These are phyloP conservation scores for Sebastes steindachneri DNA, from an alignment of 2,797 vertebrate genomes.

Conservation along the genomic window DNA sequence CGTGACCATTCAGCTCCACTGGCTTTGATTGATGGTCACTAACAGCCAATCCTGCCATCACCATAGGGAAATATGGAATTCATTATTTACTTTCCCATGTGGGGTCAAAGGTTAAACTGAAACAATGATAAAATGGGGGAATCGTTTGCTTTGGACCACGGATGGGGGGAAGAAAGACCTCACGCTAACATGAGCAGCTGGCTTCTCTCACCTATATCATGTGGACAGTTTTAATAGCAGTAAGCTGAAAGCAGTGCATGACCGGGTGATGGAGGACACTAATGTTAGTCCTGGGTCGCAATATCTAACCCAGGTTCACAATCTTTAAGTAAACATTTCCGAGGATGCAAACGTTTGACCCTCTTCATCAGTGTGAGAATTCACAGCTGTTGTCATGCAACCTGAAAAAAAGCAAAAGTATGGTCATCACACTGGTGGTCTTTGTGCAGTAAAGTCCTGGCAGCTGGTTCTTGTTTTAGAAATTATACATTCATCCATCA, in stretches of 20 bases:
- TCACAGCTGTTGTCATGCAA: constrained; percentile 69
- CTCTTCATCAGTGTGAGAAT: constrained; percentile 68
- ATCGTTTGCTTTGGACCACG: constrained; percentile 71
- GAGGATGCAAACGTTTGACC: constrained; percentile 65
- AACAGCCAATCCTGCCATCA: constrained; percentile 70
- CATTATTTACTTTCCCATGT: constrained; percentile 86
- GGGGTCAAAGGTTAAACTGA: constrained; percentile 87
- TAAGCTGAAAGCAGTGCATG: constrained; percentile 67
- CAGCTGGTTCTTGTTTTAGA: constrained; percentile 48
- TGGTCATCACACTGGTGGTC: constrained; percentile 45
- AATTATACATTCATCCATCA: constrained; percentile 33
- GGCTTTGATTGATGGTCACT: constrained; percentile 86
- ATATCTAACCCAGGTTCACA: constrained; percentile 75
- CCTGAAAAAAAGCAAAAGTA: constrained; percentile 16
- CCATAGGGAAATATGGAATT: constrained; percentile 89
- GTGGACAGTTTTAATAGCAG: constrained; percentile 80
- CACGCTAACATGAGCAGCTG: constrained; percentile 78
- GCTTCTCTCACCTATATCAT: constrained; percentile 80
- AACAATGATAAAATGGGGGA: constrained; percentile 85
- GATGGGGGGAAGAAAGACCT: constrained; percentile 61
- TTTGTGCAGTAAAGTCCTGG: constrained; percentile 19
- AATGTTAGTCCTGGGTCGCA: constrained; percentile 73
- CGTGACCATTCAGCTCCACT: constrained; percentile 58
- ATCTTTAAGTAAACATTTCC: constrained; percentile 80
- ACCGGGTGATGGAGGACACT: constrained; percentile 75